phyloP scores from a whole-genome alignment of 2,113 vertebrate genomes.

The Damaliscus lunatus region DNA sequence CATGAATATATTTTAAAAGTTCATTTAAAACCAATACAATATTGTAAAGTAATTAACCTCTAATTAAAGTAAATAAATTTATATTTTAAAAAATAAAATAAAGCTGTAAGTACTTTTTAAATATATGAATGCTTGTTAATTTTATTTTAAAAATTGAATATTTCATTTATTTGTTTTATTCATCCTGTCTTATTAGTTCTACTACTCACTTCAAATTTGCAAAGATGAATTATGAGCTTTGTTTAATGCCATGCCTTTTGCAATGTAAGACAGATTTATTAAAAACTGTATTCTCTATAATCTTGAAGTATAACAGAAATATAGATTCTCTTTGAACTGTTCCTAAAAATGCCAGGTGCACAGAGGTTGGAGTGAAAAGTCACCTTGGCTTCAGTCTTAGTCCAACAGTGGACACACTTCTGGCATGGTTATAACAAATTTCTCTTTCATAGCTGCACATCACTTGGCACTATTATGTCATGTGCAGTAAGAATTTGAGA shows the following conservation, averaged over 20 bases:
- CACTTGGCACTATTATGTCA: background rate
- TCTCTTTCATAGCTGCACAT: background rate
- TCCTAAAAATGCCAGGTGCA: background rate
- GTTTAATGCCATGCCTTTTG: background rate
- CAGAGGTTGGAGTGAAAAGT: fast-evolving
- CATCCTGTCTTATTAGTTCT: background rate
- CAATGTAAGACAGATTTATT: background rate
- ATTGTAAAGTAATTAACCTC: no score
- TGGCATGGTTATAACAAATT: background rate
- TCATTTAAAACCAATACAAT: no score
- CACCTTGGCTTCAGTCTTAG: background rate
- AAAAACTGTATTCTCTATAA: background rate
- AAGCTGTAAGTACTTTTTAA: background rate
- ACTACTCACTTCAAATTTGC: background rate
- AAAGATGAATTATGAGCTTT: background rate
- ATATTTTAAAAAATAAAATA: background rate
- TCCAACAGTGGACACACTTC: background rate
- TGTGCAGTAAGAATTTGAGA: background rate
- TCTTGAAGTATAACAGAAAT: background rate
- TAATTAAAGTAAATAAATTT: no score
- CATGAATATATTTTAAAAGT: background rate
- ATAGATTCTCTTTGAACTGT: background rate
- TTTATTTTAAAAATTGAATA: background rate
- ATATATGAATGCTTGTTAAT: background rate
- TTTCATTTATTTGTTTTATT: background rate